phyloP scores from a whole-genome alignment of 2,888 invertebrate genomes.

The Sarcophaga rosellei region DNA sequence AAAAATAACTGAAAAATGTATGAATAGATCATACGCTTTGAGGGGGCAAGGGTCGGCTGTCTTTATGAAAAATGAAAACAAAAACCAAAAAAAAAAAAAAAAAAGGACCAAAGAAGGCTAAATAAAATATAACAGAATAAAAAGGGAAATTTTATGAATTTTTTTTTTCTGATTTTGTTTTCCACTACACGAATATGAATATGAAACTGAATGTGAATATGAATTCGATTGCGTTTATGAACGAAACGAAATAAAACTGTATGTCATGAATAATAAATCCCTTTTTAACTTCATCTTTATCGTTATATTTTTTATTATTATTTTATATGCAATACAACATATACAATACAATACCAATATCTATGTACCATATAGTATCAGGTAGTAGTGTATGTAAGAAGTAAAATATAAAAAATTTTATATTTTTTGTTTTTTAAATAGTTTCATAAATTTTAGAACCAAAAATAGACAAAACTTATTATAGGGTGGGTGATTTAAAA shows the following conservation, averaged over 20 bases:
- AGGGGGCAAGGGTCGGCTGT: background rate
- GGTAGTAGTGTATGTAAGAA: no score
- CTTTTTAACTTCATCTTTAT: conserved; percentile 45
- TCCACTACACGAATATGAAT: background rate
- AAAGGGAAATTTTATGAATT: conserved; percentile 31
- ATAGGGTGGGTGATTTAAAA: no score
- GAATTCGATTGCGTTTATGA: background rate
- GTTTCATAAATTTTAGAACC: no score
- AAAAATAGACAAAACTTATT: no score
- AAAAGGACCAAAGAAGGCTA: conserved; percentile 50
- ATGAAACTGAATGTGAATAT: conserved; percentile 20
- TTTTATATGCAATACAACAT: conserved; percentile 2
- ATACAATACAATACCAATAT: conserved; percentile 8
- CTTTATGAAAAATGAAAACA: background rate
- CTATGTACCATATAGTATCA: background rate
- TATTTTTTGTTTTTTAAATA: no score
- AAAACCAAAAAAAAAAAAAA: conserved; percentile 37
- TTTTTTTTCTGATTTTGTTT: conserved; percentile 25
- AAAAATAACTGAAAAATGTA: conserved; percentile 16
- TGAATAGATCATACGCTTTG: conserved; percentile 64
- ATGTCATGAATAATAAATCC: conserved; percentile 80
- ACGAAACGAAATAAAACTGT: conserved; percentile 68
- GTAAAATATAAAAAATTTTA: no score
- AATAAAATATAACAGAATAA: conserved; percentile 32
- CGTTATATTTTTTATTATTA: conserved; percentile 67